Base-by-base conservation (phyloP, 2,113 vertebrate species). In the Chionomys nivalis region DNA sequence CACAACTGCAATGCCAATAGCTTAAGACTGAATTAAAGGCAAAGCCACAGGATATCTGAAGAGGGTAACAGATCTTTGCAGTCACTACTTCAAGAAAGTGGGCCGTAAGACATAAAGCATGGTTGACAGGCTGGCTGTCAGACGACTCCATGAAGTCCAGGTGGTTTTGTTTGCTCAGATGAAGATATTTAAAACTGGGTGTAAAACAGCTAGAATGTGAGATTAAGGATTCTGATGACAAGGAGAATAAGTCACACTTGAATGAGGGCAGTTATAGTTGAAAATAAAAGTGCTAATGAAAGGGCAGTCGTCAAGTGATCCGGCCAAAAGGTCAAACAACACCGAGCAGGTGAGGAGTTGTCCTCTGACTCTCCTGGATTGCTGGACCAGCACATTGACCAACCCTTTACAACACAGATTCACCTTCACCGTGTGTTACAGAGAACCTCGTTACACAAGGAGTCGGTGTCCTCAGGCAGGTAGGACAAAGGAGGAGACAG, bases 211-310 rank as follows among this genome's bases (percentile, higher is more conserved):
- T 5, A 85, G 26, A 75, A 44, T 31, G 12, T 91, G 49, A 88
- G 65, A 23, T 82, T 78, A 81, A 92, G 73, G 39, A 90, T 21
- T 75, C 1, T 3, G 19, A 81, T 42, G 68, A 61, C 39, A 55
- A 28, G 52, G 39, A 92, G 26, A 96, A 76, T 72, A 75, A 58
- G 11, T 87, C 24, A 66, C n/a, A 55, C 10, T 58, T 42, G 70
- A 94, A 93, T 70, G 70, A 77, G 26, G 14, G 68, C 19, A 94
- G 31, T 76, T 75, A 55, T 63, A 76, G 33, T 78, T 96, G 70
- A 96, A 93, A 93, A 94, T 47, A 87, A 61, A 95, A 89, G 24
- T 68, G 83, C 33, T 58, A 94, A 63, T 39, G 26, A 36, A 86
- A 87, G 36, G 28, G 85, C 36, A 44, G 73, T 2, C 55, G 33